Conservation (phyloP, 2,113 vertebrate genomes). For the Limnothrissa miodon region DNA sequence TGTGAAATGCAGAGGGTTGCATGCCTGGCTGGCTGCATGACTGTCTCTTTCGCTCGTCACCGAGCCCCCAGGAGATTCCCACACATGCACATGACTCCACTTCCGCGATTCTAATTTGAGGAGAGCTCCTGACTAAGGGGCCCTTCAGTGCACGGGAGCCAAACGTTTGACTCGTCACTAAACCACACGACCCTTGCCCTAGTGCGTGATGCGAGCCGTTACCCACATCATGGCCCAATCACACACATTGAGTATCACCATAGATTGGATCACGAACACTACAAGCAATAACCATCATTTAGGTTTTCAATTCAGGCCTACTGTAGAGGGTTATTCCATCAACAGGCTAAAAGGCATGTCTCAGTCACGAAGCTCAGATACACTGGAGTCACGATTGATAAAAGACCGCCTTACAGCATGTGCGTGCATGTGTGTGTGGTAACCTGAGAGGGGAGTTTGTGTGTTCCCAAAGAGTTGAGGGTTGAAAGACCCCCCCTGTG, state of each 20-base stretch:
- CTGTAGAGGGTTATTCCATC: too few species aligned
- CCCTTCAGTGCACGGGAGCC: neutral
- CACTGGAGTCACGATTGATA: neutral
- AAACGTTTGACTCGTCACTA: neutral
- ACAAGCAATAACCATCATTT: neutral
- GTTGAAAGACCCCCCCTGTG: neutral
- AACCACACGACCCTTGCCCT: neutral
- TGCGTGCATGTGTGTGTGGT: neutral
- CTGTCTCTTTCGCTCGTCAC: neutral
- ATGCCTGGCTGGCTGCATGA: neutral
- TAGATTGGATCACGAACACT: neutral
- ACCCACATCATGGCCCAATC: too few species aligned
- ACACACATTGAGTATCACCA: neutral
- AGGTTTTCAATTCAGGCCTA: neutral
- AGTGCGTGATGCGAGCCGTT: neutral
- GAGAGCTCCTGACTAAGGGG: constrained; percentile 6
- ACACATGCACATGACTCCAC: neutral
- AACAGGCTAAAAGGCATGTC: too few species aligned
- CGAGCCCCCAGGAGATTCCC: neutral
- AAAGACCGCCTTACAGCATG: neutral
- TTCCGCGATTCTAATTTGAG: neutral
- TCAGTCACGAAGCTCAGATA: neutral
- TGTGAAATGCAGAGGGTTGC: neutral
- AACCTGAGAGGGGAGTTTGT: neutral
- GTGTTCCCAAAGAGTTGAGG: too few species aligned